These are phyloP conservation scores for Euzetes globulus DNA, from an alignment of 2,888 invertebrate species.

Conservation along the genomic window DNA sequence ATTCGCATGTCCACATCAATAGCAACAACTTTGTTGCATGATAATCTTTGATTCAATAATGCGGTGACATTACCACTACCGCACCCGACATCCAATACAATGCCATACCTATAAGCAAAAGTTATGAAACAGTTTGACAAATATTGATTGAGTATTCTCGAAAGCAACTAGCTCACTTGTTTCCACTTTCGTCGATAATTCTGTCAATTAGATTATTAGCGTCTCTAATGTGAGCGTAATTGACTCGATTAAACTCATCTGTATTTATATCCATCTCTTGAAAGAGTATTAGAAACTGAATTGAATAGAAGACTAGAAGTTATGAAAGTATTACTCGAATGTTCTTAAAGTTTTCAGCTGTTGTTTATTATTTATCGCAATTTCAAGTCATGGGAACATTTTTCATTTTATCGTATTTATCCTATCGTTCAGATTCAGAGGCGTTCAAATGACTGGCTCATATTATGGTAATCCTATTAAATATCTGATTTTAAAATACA, in stretches of 20 bases:
- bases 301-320: background rate
- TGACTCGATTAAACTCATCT: slow-evolving; percentile 28
- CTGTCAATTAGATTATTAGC: slow-evolving; percentile 32
- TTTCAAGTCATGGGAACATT: too few relatives aligned
- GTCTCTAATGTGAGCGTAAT: slow-evolving; percentile 32
- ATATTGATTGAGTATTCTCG: too few relatives aligned
- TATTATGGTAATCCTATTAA: too few relatives aligned
- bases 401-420: too few relatives aligned
- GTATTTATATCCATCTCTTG: slow-evolving; percentile 30
- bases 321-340: too few relatives aligned
- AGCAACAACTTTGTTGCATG: slow-evolving; percentile 24
- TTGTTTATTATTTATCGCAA: too few relatives aligned
- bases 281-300: background rate
- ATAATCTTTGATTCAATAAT: slow-evolving; percentile 27
- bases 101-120: background rate
- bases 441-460: too few relatives aligned
- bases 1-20: slow-evolving; percentile 32
- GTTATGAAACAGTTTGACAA: too few relatives aligned
- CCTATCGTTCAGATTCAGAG: too few relatives aligned
- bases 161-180: slow-evolving; percentile 22
- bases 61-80: slow-evolving; percentile 33
- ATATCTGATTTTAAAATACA: too few relatives aligned
- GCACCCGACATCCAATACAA: slow-evolving; percentile 30
- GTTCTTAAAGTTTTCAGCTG: too few relatives aligned
- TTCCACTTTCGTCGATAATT: slow-evolving; percentile 34